Evolutionary conservation across 2,888 invertebrate genomes (phyloP), one percentile per base, ranked within the genome.

Genomic region (Pachymerium ferrugineum): DNA sequence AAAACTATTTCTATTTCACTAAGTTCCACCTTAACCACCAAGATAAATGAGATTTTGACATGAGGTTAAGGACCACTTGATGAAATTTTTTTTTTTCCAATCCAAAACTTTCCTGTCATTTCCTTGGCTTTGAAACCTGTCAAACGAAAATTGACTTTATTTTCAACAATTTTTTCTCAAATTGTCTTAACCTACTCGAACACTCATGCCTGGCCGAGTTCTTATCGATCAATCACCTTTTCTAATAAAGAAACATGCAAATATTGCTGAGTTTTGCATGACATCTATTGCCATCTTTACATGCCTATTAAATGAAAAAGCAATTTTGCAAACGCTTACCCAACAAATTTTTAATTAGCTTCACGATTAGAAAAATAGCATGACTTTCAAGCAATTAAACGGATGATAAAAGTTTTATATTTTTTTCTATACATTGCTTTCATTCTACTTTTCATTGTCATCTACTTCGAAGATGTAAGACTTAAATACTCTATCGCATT

Each of bases 121-220:
- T 42, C 16, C 42, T 42, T 16, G 16, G 42, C 14, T 42, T 42
- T 14, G 42, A 5, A 14, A 33, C 33, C 42, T 42, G 42, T 42
- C 42, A 42, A 42, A 42, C 42, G 42, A 42, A 42, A 42, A 42
- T 42, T 42, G 42, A 42, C 42, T 42, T 33, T 42, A n/a, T 42
- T 42, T 42, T 14, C 42, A 5, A 8, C 33, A 8, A 8, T 33
- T 33, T 12, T 12, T 33, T 33, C 33, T 33, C 33, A 42, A 42
- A 42, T 42, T 42, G 42, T 42, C 42, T 42, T 42, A 42, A 42
- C 42, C 42, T 14, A 14, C 14, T 42, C 42, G 42, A 42, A 42
- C 14, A 42, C 42, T 8, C 42, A 42, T 42, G 42, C 42, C 42
- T 42, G 42, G 42, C 42, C 16, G 42, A 33, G 42, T 42, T 42